phyloP scores from a whole-genome alignment of 2,113 vertebrate genomes.

The Diglossa brunneiventris region DNA sequence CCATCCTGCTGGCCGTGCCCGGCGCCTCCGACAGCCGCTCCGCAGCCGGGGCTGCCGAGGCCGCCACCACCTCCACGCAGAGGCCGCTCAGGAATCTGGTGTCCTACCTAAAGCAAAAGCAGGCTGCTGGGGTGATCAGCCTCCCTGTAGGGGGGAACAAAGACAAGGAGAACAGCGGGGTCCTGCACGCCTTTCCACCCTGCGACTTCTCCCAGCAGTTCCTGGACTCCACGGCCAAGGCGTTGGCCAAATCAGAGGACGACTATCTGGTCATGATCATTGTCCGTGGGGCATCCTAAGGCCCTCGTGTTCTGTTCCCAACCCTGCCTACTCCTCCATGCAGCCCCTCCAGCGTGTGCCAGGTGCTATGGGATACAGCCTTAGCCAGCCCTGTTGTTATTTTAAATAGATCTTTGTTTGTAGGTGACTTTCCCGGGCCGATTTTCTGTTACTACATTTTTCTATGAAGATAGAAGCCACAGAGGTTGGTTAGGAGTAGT shows the following conservation, averaged over 20 bases:
- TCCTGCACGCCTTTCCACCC: slow-evolving; percentile 97
- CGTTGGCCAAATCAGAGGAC: slow-evolving; percentile 97
- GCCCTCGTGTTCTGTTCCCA: slow-evolving; percentile 68
- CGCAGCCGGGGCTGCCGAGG: slow-evolving; percentile 70
- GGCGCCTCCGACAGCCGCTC: slow-evolving; percentile 83
- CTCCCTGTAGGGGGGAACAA: slow-evolving; percentile 95
- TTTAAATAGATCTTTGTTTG: slow-evolving; percentile 76
- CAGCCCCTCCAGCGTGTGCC: slow-evolving; percentile 81
- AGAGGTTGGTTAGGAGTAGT: slow-evolving; percentile 56
- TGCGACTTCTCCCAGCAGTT: slow-evolving; percentile 99
- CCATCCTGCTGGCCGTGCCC: slow-evolving; percentile 92
- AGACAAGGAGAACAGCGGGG: slow-evolving; percentile 98
- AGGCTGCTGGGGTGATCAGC: slow-evolving; percentile 99
- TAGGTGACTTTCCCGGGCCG: slow-evolving; percentile 56
- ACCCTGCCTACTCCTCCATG: slow-evolving; percentile 80
- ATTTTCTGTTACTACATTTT: slow-evolving; percentile 55
- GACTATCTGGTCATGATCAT: slow-evolving; percentile 99
- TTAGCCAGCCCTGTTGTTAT: slow-evolving; percentile 70
- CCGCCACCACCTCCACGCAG: slow-evolving; percentile 87
- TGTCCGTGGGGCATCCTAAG: slow-evolving; percentile 96
- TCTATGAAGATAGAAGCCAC: slow-evolving; percentile 72
- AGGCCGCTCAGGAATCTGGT: slow-evolving; percentile 98
- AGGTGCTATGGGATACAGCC: slow-evolving; percentile 90
- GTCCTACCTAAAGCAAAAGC: slow-evolving; percentile 99
- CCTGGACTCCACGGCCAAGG: slow-evolving; percentile 97